These are phyloP conservation scores for Pitangus sulphuratus DNA, from an alignment of 2,797 vertebrate genomes.

Conservation along the genomic window DNA sequence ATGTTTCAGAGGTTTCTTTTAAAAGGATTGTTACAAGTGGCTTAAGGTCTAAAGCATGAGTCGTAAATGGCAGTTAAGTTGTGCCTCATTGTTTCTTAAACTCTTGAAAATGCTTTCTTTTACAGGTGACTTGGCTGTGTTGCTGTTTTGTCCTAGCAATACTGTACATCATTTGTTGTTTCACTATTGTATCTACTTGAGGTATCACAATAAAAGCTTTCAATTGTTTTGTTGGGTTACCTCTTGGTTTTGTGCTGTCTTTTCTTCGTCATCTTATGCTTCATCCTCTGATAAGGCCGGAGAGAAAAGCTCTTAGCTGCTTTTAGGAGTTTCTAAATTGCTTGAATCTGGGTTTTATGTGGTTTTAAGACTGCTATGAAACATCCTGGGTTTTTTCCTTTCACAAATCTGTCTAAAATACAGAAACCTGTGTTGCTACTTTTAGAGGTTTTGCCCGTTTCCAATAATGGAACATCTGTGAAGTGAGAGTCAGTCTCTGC, in stretches of 20 bases:
- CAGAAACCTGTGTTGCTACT: neutral
- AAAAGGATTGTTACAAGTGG: constrained; percentile 79
- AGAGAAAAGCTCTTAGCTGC: neutral
- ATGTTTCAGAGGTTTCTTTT: constrained; percentile 54
- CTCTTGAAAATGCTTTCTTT: constrained; percentile 80
- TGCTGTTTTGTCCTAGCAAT: constrained; percentile 89
- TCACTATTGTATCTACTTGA: constrained; percentile 92
- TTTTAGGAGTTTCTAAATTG: neutral
- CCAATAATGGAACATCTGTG: neutral
- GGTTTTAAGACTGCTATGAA: neutral
- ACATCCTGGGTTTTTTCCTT: neutral
- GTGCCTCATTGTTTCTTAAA: constrained; percentile 84
- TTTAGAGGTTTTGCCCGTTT: too few species aligned
- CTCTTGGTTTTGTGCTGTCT: neutral
- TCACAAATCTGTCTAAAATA: neutral
- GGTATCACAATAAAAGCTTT: constrained; percentile 95
- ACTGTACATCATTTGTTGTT: constrained; percentile 86
- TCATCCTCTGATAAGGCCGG: neutral
- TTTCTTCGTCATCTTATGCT: neutral
- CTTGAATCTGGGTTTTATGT: neutral
- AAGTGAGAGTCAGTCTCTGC: neutral
- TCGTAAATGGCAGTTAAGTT: constrained; percentile 80
- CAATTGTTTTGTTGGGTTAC: constrained; percentile 77
- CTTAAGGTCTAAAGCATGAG: constrained; percentile 84
- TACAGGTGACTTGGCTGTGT: constrained; percentile 87